A percentile compares a stretch with the other conserved stretches of the same genome.
phyloP scores from a whole-genome alignment of 2,888 invertebrate genomes.

The Zhuqinia jingwanae region DNA sequence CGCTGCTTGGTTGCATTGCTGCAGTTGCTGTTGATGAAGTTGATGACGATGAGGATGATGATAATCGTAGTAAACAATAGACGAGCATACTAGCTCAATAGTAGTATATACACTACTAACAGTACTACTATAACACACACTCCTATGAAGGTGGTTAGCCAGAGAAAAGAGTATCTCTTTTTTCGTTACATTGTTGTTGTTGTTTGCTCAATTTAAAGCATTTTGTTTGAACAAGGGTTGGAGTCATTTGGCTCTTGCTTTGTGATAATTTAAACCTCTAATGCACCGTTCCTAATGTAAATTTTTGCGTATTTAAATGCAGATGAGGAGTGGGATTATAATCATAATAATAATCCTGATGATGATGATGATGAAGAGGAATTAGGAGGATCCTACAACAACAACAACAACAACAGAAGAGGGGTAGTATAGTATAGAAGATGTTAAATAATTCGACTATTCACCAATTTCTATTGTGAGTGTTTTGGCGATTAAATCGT shows the following conservation, averaged over 20 bases:
- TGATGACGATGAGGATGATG: constrained; percentile 17
- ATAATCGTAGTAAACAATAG: neutral
- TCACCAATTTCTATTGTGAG: neutral
- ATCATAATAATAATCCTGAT: constrained; percentile 53
- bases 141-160: constrained; percentile 23
- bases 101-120: no score
- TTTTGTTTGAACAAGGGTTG: constrained; percentile 65
- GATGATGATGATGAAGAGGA: constrained; percentile 58
- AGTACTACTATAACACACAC: no score
- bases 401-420: no score
- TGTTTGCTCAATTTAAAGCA: constrained; percentile 53
- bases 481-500: neutral
- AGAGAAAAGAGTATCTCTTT: constrained; percentile 30
- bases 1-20: constrained; percentile 18
- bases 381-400: constrained; percentile 50
- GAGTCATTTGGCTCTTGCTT: constrained; percentile 61
- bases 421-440: no score
- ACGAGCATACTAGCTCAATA: constrained; percentile 8
- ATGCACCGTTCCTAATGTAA: constrained; percentile 55
- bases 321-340: constrained; percentile 49
- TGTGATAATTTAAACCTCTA: constrained; percentile 57
- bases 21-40: constrained; percentile 7
- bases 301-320: constrained; percentile 62
- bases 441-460: constrained; percentile 6
- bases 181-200: constrained; percentile 23